Evolutionary conservation across 2,113 vertebrate genomes (phyloP), one percentile per base, ranked within the genome.

Genomic region (Upupa epops): DNA sequence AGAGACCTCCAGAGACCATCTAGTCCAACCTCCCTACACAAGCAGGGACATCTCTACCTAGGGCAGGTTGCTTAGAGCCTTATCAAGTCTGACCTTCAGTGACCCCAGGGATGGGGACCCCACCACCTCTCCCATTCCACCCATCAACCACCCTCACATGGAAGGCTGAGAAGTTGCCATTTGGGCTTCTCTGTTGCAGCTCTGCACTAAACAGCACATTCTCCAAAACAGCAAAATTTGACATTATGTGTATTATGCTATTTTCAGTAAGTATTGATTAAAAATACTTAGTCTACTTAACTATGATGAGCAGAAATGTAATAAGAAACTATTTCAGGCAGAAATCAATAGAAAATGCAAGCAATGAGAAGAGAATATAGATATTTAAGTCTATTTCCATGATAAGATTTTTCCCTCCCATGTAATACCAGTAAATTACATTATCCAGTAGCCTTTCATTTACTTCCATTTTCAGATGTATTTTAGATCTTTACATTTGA

Each of bases 281-380:
- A 91, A 94, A 92, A 59, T 54, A 65, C 12, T 69, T 76, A 61
- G 5, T n/a, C 12, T 1, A 21, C 15, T 85, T 72, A 28, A 42
- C 17, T 65, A 5, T 31, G 49, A 83, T 49, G 8, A 83, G 19
- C 25, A 85, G 34, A 79, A 54, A 8, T 40, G 8, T 29, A 80
- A 80, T 46, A 88, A 83, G 49, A 87, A 89, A 68, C 10, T 49
- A 72, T 76, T 94, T 69, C 42, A 76, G 75, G 46, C 13, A 89
- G 76, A 88, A 92, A 83, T 74, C 65, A 82, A 75, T 56, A 68
- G 5, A 45, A 60, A 15, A 3, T 46, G 48, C 18, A 59, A 54
- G 45, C 32, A 49, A 52, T n/a, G 15, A 89, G 36, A 77, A 90
- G 16, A 69, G 17, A 79, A 31, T 8, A 75, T 6, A 25, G n/a